These are phyloP conservation scores for Redunca redunca DNA, from an alignment of 2,113 vertebrate species.

Conservation along the genomic window DNA sequence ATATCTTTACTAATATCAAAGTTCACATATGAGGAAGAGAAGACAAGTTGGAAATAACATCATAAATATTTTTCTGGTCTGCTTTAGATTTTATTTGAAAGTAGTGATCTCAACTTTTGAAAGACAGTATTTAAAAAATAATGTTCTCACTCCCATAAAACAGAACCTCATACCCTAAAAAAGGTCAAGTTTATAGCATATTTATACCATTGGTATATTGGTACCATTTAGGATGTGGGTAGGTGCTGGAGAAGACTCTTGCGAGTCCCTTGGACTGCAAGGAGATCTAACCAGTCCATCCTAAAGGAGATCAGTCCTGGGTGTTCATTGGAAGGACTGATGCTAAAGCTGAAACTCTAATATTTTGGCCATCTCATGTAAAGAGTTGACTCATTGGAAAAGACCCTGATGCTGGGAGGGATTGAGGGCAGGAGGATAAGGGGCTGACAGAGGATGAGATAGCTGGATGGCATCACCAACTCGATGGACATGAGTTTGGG, in stretches of 20 bases:
- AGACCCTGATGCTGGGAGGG: no score
- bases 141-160: not conserved
- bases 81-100: constrained; percentile 21
- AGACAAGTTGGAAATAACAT: not conserved
- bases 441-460: no score
- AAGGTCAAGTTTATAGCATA: not conserved
- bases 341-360: no score
- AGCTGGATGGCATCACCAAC: no score
- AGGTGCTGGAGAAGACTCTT: not conserved
- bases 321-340: no score
- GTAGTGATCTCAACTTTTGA: not conserved
- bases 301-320: no score
- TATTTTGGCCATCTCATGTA: no score
- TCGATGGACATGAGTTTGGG: no score
- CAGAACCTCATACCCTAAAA: not conserved
- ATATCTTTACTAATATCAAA: not conserved
- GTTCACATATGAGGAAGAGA: not conserved
- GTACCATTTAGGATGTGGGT: not conserved
- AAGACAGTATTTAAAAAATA: constrained; percentile 34
- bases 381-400: no score
- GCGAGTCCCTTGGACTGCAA: no score
- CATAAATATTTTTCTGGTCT: not conserved
- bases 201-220: not conserved
- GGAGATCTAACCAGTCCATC: no score
- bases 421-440: no score